Base-by-base conservation (phyloP, 2,113 vertebrate genomes). In the Casuarius casuarius region DNA sequence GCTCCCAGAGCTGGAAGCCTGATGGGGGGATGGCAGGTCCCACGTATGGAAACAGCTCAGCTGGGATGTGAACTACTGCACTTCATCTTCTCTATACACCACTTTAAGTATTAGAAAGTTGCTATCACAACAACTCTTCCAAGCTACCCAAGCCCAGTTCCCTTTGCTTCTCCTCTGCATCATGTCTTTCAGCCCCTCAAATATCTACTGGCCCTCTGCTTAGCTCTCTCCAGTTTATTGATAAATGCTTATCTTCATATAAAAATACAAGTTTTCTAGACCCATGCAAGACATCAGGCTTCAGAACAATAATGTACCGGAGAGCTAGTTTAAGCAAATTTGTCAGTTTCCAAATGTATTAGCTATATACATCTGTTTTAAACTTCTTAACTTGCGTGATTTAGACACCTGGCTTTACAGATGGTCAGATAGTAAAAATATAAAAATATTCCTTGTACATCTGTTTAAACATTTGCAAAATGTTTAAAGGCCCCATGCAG, bases 401-500 rank as follows among this genome's bases (percentile, higher is more conserved):
- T 86, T 87, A 56, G 78, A 95, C 92, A 95, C 87, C 91, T 96
- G 78, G 81, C 9, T 95, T 97, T 95, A 71, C 87, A 97, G 94
- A 94, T 91, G 81, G 84, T 58, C 78, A 95, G 81, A 73, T 46
- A 67, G 42, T 58, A 73, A 95, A 92, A 95, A 73, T 54, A 89
- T 80, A 83, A 91, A 94, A 85, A 94, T 73, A 85, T 87, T 85
- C 78, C 89, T 70, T 13, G n/a, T 95, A 67, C 81, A 76, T 94
- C 91, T 96, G 91, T 70, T 96, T 83, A 94, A 95, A 85, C 89
- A 90, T 92, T 95, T 94, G 87, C 63, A 95, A 94, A 95, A 90
- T 44, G 12, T 35, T 35, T 35, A 62, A 62, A 51, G 40, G 40
- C 42, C 66, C 25, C 56, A 63, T 9, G 59, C 22, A 70, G 54